Percentiles rank a stretch among this genome's conserved stretches.
These are phyloP conservation scores for Cydia fagiglandana DNA, from an alignment of 1,140 invertebrate genomes.

Conservation along the genomic window DNA sequence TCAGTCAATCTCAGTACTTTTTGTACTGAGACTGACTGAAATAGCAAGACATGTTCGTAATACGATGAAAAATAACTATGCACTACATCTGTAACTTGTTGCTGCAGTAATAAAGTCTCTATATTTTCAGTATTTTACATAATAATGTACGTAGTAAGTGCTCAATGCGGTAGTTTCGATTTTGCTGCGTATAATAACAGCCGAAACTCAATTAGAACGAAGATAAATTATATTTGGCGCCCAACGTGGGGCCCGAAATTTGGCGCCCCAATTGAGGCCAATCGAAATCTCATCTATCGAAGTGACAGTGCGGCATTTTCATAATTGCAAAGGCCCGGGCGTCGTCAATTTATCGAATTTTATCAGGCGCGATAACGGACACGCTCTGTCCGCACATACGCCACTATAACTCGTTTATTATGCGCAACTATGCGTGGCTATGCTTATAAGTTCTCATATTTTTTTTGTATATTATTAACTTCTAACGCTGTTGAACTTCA, in stretches of 20 bases:
- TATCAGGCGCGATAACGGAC: neutral
- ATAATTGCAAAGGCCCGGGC: neutral
- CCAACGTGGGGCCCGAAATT: slow-evolving; percentile 32
- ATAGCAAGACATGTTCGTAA: too few relatives aligned
- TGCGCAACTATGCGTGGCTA: too few relatives aligned
- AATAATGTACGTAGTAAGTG: neutral
- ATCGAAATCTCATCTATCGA: slow-evolving; percentile 3
- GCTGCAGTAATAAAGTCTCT: too few relatives aligned
- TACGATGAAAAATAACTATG: too few relatives aligned
- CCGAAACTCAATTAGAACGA: neutral
- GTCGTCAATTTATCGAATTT: slow-evolving; percentile 1
- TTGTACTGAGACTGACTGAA: too few relatives aligned
- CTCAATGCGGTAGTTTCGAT: neutral
- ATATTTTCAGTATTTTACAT: too few relatives aligned
- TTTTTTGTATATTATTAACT: too few relatives aligned
- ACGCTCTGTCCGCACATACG: neutral
- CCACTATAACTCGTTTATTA: neutral
- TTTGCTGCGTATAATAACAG: neutral
- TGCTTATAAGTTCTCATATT: too few relatives aligned
- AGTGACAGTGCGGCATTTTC: neutral
- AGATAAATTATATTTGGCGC: slow-evolving; percentile 35
- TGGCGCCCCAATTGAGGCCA: neutral
- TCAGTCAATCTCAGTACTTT: too few relatives aligned
- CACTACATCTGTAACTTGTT: too few relatives aligned
- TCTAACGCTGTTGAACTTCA: too few relatives aligned